Evolutionary conservation across 2,888 invertebrate species (phyloP).

Genomic region (Ectemnius lituratus): DNA sequence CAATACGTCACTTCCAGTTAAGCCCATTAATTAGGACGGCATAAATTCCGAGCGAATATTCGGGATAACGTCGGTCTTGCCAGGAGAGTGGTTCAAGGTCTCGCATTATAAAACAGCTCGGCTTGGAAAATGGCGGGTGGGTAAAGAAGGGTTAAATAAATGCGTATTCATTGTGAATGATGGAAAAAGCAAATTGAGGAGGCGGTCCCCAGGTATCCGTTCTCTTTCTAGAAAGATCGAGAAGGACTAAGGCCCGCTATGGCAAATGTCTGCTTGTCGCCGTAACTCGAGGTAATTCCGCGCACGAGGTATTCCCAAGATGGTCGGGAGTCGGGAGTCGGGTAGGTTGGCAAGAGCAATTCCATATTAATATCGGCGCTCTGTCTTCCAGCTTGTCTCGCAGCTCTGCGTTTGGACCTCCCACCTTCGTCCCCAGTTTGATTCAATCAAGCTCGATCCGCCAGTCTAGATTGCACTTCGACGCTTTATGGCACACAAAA

Average conservation of each 20-base stretch:
- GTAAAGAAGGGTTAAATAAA: slow-evolving; percentile 41
- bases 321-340: background rate
- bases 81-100: no score
- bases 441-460: slow-evolving; percentile 38
- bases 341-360: slow-evolving; percentile 27
- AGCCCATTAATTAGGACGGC: no score
- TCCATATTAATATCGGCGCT: slow-evolving; percentile 50
- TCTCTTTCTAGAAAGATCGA: background rate
- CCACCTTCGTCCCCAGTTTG: slow-evolving; percentile 27
- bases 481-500: slow-evolving; percentile 17
- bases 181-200: no score
- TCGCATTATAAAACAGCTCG: no score
- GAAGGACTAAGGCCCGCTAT: slow-evolving; percentile 12
- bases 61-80: no score
- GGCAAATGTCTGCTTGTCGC: slow-evolving; percentile 40
- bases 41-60: no score
- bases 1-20: no score
- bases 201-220: background rate
- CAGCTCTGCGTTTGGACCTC: background rate
- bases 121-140: no score
- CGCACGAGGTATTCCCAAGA: slow-evolving; percentile 29
- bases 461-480: slow-evolving; percentile 28
- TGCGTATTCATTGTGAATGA: slow-evolving; percentile 36
- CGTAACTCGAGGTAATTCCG: slow-evolving; percentile 49
- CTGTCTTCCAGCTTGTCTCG: slow-evolving; percentile 23